Conservation (phyloP, 2,888 invertebrate species). For the Temnothorax rugatulus region DNA sequence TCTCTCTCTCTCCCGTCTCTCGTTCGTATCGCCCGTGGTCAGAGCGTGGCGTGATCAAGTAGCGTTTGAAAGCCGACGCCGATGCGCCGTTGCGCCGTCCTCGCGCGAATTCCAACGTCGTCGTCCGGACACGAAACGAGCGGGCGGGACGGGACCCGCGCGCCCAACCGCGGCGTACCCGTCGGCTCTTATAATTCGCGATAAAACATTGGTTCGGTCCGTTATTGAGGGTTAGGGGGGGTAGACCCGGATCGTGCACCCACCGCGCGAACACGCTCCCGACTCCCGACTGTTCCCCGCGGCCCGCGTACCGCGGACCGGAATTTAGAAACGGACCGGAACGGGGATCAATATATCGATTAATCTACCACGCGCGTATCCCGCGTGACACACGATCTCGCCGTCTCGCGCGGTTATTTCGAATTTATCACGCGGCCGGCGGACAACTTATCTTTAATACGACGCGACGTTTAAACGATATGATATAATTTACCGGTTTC, state of each 20-base stretch:
- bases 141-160: not conserved
- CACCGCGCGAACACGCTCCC: conserved; percentile 78
- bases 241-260: conserved; percentile 62
- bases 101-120: conserved; percentile 64
- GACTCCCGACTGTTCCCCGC: conserved; percentile 55
- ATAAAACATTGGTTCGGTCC: conserved; percentile 80
- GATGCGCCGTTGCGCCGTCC: conserved; percentile 23
- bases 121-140: conserved; percentile 19
- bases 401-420: conserved; percentile 15
- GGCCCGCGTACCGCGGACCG: not conserved
- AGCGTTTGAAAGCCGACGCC: conserved; percentile 58
- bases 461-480: not conserved
- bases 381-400: not conserved
- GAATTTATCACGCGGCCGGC: conserved; percentile 1
- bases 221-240: conserved; percentile 68
- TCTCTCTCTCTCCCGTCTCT: not conserved
- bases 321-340: conserved; percentile 45
- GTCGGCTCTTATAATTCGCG: conserved; percentile 79
- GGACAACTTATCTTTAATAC: conserved; percentile 12
- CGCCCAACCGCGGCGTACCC: conserved; percentile 13
- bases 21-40: conserved; percentile 57
- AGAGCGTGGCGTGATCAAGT: conserved; percentile 68
- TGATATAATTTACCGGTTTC: not conserved
- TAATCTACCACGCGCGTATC: conserved; percentile 19
- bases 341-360: conserved; percentile 32